Evolutionary conservation across 2,113 vertebrate species (phyloP), one percentile per base, ranked within the genome.

Genomic region (Lonchura striata): DNA sequence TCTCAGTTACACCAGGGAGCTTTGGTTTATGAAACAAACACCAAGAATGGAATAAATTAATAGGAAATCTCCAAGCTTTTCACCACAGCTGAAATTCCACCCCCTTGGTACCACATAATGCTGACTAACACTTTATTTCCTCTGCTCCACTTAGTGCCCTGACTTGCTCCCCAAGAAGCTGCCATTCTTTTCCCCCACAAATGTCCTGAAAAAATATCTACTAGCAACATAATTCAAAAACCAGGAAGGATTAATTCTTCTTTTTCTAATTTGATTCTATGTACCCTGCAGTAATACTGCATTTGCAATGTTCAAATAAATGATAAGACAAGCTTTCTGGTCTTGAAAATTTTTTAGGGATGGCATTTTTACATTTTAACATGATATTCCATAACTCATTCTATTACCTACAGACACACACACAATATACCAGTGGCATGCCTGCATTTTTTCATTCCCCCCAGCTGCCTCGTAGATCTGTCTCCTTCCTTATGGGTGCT

Each of bases 51-150:
- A 80, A 81, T 33, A 57, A 83, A 72, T 22, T 20, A 41, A 53
- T 11, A 66, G 35, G 15, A 74, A 63, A 1, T 17, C 47, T 74
- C 25, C 25, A 44, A 33, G 23, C 14, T 74, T 60, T 82, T 44
- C 28, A 44, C 27, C 24, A 69, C 19, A 80, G 41, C 13, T 37
- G 60, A 14, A 39, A 49, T 57, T 80, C 18, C 30, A 72, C 31
- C 6, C 41, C n/a, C 17, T 23, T 6, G 1, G 7, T n/a, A 18
- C 11, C 44, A 50, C 4, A 4, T 3, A 54, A 35, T 30, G 23
- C 35, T 61, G 15, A 69, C 10, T 71, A 24, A 61, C 15, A 41
- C n/a, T 39, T 39, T 25, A 64, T 49, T 72, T 88, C 13, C 21
- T 82, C 15, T 42, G 41, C 20, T 52, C 25, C 42, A 57, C 3